Evolutionary conservation across 1,140 invertebrate species (phyloP).

Genomic region (Trichoplusia ni): DNA sequence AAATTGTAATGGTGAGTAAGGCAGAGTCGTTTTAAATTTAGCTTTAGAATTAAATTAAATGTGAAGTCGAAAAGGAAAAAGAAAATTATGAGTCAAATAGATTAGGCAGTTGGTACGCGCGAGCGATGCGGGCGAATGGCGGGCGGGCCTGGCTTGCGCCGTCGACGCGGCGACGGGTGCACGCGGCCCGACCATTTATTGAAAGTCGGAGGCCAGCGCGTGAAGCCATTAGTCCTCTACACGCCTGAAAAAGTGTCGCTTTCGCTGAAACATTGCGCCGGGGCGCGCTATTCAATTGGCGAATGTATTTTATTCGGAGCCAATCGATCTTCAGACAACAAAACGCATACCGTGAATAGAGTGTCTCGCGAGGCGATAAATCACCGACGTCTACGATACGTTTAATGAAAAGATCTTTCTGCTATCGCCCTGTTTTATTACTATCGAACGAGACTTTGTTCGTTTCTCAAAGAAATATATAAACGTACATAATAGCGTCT

Average conservation of each 20-base stretch:
- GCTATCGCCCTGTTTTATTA: slow-evolving; percentile 52
- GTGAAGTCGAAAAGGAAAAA: slow-evolving; percentile 19
- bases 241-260: slow-evolving; percentile 75
- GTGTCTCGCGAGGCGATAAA: slow-evolving; percentile 73
- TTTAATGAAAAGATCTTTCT: slow-evolving; percentile 73
- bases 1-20: too few relatives aligned
- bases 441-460: slow-evolving; percentile 37
- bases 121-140: not conserved
- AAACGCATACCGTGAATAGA: slow-evolving; percentile 72
- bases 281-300: slow-evolving; percentile 74
- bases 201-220: slow-evolving; percentile 72
- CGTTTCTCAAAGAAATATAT: slow-evolving; percentile 25
- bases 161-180: slow-evolving; percentile 36
- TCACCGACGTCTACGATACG: slow-evolving; percentile 68
- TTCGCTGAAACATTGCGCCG: slow-evolving; percentile 72
- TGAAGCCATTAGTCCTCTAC: slow-evolving; percentile 72
- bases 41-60: slow-evolving; percentile 23
- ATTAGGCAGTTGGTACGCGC: not conserved
- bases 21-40: too few relatives aligned
- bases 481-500: slow-evolving; percentile 16
- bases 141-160: not conserved
- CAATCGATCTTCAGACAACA: slow-evolving; percentile 79
- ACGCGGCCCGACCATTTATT: slow-evolving; percentile 67
- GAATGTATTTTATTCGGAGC: slow-evolving; percentile 77
- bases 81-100: slow-evolving; percentile 20